A percentile compares a stretch with the other conserved stretches of the same genome.
These are phyloP conservation scores for Heliocidaris tuberculata DNA, from an alignment of 35 echinoderm and acorn worm genomes.

Conservation along the genomic window DNA sequence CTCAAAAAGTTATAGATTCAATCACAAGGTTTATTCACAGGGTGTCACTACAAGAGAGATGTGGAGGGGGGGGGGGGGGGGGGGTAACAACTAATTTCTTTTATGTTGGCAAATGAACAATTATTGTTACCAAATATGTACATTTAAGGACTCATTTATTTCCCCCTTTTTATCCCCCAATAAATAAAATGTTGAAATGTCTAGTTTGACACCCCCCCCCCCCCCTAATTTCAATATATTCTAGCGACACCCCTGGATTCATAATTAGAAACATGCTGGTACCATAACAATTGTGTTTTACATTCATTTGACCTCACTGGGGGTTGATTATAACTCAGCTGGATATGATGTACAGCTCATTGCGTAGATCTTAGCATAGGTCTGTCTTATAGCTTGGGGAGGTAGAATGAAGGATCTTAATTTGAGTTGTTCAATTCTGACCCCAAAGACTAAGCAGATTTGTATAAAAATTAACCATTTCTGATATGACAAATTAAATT, in stretches of 20 bases:
- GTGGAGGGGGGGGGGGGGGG: no score
- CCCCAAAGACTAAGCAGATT: no score
- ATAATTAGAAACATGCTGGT: neutral
- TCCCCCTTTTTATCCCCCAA: neutral
- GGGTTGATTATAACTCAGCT: neutral
- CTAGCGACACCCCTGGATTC: neutral
- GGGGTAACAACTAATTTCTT: no score
- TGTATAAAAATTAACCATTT: no score
- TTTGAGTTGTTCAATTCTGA: no score
- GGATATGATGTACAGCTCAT: neutral
- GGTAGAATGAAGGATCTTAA: no score
- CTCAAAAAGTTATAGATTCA: neutral
- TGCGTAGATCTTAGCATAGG: neutral
- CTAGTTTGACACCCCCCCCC: no score
- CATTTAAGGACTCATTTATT: no score
- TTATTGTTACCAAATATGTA: no score
- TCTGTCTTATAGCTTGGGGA: no score
- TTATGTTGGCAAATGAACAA: neutral
- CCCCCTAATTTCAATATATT: neutral
- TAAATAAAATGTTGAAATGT: neutral
- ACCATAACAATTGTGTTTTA: neutral
- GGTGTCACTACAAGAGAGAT: neutral
- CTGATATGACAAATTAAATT: no score
- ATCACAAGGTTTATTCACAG: neutral
- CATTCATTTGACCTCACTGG: neutral